Base-by-base conservation (phyloP, 2,113 vertebrate species). In the Mustela nigripes region DNA sequence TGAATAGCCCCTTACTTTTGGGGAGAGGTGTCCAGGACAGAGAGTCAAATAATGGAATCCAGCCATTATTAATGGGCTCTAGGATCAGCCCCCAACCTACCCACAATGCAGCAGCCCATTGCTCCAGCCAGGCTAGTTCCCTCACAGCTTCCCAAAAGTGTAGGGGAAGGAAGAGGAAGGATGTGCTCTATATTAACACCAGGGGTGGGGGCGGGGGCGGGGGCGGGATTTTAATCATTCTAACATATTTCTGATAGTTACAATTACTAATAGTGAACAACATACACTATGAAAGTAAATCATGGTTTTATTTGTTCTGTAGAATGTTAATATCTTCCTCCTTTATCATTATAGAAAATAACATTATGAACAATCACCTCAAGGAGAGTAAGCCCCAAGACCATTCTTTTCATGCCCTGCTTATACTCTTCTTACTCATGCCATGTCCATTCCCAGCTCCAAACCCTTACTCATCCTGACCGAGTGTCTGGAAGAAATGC, bases 171-270 rank as follows among this genome's bases (percentile, higher is more conserved):
- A 60, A 19, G n/a, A 0, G 7, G 36, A 94, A 87, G 10, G 48
- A 11, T 2, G 24, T 31, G 22, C 63, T 36, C 24, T 65, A 80
- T 45, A 9, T 11, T n/a, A 83, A 2, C 39, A 62, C n/a, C 19
- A 16, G 50, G 45, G 33, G 14, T 5, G 8, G 5, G 2, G 4
- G 5, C 5, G 42, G 36, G 36, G 45, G 4, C 10, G 1, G 12
- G 16, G 2, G 42, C 3, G 19, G 53, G 8, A 42, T 28, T 81
- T 60, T 63, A 90, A 28, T 48, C 7, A 63, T 81, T 56, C 60
- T 91, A 9, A 63, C 83, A 56, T 69, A 87, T 89, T 81, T 83
- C 42, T 91, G 50, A 48, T 58, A 45, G 28, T 81, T 85, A 39
- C 3, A 48, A 33, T 73, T 82, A 78, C 48, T 80, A 81, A 36